phyloP scores from a whole-genome alignment of 2,113 vertebrate genomes.

The Trichomycterus rosablanca region DNA sequence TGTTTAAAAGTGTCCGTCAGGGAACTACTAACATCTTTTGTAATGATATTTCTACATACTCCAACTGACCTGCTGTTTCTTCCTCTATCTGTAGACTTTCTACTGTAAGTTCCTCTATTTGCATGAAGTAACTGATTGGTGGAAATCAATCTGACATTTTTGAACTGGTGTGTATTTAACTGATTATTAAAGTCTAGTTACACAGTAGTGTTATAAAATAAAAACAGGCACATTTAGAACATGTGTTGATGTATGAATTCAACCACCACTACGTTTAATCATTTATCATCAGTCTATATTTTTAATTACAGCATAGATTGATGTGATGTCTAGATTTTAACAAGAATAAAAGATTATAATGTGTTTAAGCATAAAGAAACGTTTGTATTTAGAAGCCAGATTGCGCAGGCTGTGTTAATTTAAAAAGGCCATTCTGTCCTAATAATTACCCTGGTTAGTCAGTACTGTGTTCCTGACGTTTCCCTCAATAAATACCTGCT shows the following conservation, averaged over 20 bases:
- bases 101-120: background rate
- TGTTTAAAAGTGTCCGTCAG: background rate
- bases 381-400: background rate
- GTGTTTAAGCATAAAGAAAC: background rate
- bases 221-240: no score
- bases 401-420: background rate
- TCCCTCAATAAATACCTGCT: slow-evolving; percentile 8
- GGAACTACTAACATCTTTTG: background rate
- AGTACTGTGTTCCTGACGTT: background rate
- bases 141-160: background rate
- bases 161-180: no score
- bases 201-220: no score
- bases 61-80: background rate
- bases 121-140: background rate
- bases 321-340: no score
- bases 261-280: no score
- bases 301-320: no score
- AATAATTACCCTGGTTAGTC: no score
- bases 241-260: no score
- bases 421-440: no score
- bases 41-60: background rate
- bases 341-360: background rate
- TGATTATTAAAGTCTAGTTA: no score
- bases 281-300: no score
- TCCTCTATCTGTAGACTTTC: no score